Percentiles rank a stretch among this genome's conserved stretches.
Conservation (phyloP, 2,113 vertebrate genomes). For the Neoarius graeffei region DNA sequence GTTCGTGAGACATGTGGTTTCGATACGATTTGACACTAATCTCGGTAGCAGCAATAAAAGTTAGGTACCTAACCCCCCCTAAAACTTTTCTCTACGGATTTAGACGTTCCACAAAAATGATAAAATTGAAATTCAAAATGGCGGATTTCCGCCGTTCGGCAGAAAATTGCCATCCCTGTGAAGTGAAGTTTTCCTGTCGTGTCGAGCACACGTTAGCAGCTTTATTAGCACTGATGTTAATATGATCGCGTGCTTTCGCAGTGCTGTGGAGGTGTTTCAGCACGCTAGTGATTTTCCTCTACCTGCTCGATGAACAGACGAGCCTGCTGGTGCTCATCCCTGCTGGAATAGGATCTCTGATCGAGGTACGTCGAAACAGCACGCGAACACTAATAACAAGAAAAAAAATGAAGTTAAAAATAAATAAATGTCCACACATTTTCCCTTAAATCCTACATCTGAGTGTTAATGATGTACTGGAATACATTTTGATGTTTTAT, state of each 20-base stretch:
- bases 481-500: background rate
- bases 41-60: no score
- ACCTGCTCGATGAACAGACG: constrained; percentile 94
- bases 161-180: no score
- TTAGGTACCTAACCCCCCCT: no score
- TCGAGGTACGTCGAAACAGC: constrained; percentile 78
- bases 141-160: no score
- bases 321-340: constrained; percentile 94
- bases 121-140: no score
- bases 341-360: constrained; percentile 88
- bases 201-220: background rate
- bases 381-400: no score
- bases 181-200: background rate
- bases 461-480: background rate
- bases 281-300: constrained; percentile 95
- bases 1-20: no score
- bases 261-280: constrained; percentile 98
- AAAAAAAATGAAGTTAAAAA: no score
- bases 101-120: no score
- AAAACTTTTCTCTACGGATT: no score
- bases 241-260: constrained; percentile 44
- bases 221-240: background rate
- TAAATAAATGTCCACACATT: no score
- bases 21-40: no score
- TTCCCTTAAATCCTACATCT: background rate